phyloP scores from a whole-genome alignment of 92 coral and sea anemone species.

The Epizoanthus ramosus region DNA sequence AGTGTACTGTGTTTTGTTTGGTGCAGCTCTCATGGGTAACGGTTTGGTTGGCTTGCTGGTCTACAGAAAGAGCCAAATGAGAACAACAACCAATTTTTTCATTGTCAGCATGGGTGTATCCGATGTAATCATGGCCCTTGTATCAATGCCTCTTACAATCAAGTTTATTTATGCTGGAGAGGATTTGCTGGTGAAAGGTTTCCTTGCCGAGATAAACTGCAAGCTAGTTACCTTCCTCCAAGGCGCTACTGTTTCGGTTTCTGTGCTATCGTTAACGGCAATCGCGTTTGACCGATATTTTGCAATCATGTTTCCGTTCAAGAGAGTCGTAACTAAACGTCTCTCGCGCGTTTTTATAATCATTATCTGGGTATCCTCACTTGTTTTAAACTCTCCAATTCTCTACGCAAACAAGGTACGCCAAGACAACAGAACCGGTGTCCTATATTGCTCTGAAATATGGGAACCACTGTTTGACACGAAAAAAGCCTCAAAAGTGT shows the following conservation, averaged over 20 bases:
- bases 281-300: conserved; percentile 34
- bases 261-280: conserved; percentile 12
- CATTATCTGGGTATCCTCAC: conserved; percentile 5
- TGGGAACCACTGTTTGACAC: conserved; percentile 35
- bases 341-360: conserved; percentile 13
- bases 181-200: conserved; percentile 10
- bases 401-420: conserved; percentile 19
- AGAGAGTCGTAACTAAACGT: conserved; percentile 22
- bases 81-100: conserved; percentile 24
- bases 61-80: conserved; percentile 25
- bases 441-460: conserved; percentile 9
- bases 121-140: conserved; percentile 18
- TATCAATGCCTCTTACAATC: conserved; percentile 15
- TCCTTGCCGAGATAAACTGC: conserved; percentile 31
- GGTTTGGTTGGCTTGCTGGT: conserved; percentile 18
- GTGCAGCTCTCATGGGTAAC: conserved; percentile 15
- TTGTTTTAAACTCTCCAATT: conserved; percentile 32
- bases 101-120: conserved; percentile 15
- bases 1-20: conserved; percentile 18
- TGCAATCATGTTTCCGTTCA: conserved; percentile 29
- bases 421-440: neutral
- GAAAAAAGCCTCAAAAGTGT: neutral
- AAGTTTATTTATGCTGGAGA: conserved; percentile 27
- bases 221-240: conserved; percentile 27
- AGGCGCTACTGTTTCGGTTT: conserved; percentile 20